Conservation (phyloP, 2,888 invertebrate species). For the Calephelis perditalis region DNA sequence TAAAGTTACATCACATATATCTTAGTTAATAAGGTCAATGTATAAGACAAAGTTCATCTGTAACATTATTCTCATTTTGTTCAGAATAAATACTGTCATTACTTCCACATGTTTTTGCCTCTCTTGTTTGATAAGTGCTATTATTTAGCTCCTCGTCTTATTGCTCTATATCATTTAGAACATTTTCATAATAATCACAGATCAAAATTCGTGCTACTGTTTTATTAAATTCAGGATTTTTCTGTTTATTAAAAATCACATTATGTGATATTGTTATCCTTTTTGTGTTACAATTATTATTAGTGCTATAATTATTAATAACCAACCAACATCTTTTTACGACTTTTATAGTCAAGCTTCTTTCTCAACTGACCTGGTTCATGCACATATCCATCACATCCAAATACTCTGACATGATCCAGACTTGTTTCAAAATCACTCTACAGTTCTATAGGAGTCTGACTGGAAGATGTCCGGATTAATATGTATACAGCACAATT, state of each 20-base stretch:
- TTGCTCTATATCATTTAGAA: neutral
- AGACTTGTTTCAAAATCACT: constrained; percentile 23
- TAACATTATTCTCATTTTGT: constrained; percentile 12
- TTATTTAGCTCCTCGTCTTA: neutral
- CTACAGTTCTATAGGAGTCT: constrained; percentile 36
- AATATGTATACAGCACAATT: constrained; percentile 26
- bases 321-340: constrained; percentile 1
- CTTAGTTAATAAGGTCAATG: neutral
- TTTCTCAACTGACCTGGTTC: constrained; percentile 26
- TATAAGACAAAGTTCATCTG: neutral
- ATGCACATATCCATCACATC: constrained; percentile 26
- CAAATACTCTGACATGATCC: constrained; percentile 31
- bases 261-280: constrained; percentile 3
- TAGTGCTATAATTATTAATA: neutral
- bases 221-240: neutral
- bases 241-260: constrained; percentile 2
- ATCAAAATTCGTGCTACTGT: neutral
- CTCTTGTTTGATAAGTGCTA: neutral
- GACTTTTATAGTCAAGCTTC: constrained; percentile 19
- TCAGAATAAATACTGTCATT: neutral
- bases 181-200: neutral
- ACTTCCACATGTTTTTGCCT: neutral
- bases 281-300: constrained; percentile 2
- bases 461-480: constrained; percentile 24
- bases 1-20: neutral